A percentile compares a stretch with the other conserved stretches of the same genome.
phyloP scores from a whole-genome alignment of 1,140 invertebrate genomes.

The Cydia pomonella region DNA sequence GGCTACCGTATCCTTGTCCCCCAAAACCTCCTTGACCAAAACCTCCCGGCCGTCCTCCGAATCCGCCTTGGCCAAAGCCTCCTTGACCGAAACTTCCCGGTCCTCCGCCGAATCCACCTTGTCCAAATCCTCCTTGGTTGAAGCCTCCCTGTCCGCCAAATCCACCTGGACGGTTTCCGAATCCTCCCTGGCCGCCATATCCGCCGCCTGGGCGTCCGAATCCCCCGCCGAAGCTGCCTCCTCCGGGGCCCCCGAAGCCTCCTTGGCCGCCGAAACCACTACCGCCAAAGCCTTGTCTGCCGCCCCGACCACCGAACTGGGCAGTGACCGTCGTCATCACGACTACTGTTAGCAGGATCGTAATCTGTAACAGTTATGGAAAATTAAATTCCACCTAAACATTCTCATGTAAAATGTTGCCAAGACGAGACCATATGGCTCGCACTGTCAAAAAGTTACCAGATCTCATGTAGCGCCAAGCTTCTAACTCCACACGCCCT shows the following conservation, averaged over 20 bases:
- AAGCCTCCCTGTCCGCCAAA: slow-evolving; percentile 35
- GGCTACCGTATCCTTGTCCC: not conserved
- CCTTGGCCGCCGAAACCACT: slow-evolving; percentile 16
- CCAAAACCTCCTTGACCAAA: slow-evolving; percentile 9
- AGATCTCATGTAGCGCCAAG: too few species aligned
- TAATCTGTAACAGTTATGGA: not conserved
- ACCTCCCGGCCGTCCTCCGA: not conserved
- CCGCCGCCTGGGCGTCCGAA: slow-evolving; percentile 36
- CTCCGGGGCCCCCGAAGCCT: slow-evolving; percentile 26
- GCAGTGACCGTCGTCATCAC: not conserved
- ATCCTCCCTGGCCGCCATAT: slow-evolving; percentile 33
- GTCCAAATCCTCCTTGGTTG: slow-evolving; percentile 37
- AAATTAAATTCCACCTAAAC: too few species aligned
- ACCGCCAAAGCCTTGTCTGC: not conserved
- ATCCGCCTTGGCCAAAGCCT: slow-evolving; percentile 34
- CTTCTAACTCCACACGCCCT: too few species aligned
- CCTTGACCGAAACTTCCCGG: slow-evolving; percentile 35
- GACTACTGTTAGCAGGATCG: not conserved
- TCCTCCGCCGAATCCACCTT: slow-evolving; percentile 28
- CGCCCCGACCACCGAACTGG: slow-evolving; percentile 6
- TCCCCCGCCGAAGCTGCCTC: slow-evolving; percentile 15
- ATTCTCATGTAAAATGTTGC: too few species aligned
- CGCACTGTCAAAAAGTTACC: too few species aligned
- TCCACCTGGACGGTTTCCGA: slow-evolving; percentile 36
- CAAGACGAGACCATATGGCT: too few species aligned